Conservation (phyloP, 1,140 invertebrate genomes). For the Drosophila auraria region DNA sequence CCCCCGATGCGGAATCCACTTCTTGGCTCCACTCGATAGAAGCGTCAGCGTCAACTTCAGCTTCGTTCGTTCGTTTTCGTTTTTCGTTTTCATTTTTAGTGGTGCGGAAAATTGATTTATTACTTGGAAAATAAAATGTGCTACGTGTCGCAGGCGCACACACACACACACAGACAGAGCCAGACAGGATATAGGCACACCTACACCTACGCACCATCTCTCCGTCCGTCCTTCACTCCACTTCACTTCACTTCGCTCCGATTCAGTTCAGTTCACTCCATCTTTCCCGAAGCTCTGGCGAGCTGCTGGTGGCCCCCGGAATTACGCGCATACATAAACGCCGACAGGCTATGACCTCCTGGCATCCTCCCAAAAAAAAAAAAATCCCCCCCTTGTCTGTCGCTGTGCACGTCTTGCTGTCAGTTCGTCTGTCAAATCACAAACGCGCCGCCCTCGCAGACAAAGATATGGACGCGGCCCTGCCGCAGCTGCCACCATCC, state of each 20-base stretch:
- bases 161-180: conserved; percentile 28
- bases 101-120: conserved; percentile 85
- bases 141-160: conserved; percentile 78
- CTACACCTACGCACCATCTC: conserved; percentile 43
- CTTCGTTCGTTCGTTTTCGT: conserved; percentile 53
- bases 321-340: conserved; percentile 80
- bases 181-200: conserved; percentile 43
- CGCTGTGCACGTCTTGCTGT: conserved; percentile 69
- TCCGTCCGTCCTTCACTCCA: conserved; percentile 8
- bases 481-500: conserved; percentile 32
- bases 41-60: conserved; percentile 72
- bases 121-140: conserved; percentile 84
- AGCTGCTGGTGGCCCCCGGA: conserved; percentile 28
- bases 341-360: conserved; percentile 56
- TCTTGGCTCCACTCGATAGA: conserved; percentile 69
- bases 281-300: conserved; percentile 41
- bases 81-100: conserved; percentile 84
- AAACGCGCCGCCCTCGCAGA: conserved; percentile 68
- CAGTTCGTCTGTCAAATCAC: conserved; percentile 82
- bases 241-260: conserved; percentile 30
- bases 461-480: conserved; percentile 51
- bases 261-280: conserved; percentile 53
- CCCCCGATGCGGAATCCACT: conserved; percentile 35
- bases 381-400: conserved; percentile 14
- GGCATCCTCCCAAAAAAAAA: background rate